Evolutionary conservation across 23 tunicate genomes (phyloP).

Genomic region (Ascidia mentula): DNA sequence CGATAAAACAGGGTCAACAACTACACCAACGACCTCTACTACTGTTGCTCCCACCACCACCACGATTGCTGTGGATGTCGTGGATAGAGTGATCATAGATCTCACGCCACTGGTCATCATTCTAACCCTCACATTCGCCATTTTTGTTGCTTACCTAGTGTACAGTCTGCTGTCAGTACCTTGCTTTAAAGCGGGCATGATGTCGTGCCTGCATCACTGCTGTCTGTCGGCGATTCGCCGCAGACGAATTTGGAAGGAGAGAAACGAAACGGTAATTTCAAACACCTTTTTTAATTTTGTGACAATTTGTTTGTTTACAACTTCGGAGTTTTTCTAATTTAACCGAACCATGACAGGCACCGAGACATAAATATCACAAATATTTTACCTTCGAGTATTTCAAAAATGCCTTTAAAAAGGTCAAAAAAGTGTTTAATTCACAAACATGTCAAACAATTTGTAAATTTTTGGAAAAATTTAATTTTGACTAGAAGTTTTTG

Average conservation of each 20-base stretch:
- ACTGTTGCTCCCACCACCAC: not conserved
- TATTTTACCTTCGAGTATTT: no score
- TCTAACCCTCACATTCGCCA: slow-evolving; percentile 60
- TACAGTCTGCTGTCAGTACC: slow-evolving; percentile 67
- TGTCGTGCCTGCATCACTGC: slow-evolving; percentile 49
- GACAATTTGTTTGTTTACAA: no score
- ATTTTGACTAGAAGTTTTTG: no score
- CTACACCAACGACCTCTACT: not conserved
- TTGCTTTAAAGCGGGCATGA: slow-evolving; percentile 55
- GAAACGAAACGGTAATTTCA: slow-evolving; percentile 33
- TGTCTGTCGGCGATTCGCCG: slow-evolving; percentile 39
- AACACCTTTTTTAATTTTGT: no score
- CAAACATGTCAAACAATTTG: no score
- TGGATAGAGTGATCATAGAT: slow-evolving; percentile 25
- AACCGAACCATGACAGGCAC: no score
- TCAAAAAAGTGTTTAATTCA: no score
- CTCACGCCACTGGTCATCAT: slow-evolving; percentile 71
- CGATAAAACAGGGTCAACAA: not conserved
- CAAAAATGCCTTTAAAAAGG: no score
- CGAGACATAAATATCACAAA: no score
- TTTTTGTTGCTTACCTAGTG: slow-evolving; percentile 50
- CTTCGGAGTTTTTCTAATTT: no score
- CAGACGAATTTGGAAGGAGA: slow-evolving; percentile 30
- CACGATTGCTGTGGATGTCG: not conserved
- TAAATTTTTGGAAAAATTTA: no score